Base-by-base conservation (phyloP, 2,113 vertebrate genomes). In the Pollimyrus isidori region DNA sequence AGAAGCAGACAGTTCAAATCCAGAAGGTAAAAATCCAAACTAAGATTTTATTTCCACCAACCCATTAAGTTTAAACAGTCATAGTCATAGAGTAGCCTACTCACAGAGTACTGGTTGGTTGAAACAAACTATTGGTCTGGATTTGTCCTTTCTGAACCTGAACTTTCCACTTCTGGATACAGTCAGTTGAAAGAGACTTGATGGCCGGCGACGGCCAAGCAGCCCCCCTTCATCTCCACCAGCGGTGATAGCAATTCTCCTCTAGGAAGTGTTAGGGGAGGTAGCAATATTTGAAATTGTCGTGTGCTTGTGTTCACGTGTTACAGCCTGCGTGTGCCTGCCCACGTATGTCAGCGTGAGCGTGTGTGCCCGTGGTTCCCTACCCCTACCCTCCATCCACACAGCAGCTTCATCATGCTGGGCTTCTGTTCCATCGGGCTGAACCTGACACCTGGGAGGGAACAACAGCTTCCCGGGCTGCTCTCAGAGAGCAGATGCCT, bases 301-400 rank as follows among this genome's bases (percentile, higher is more conserved):
- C n/a, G 23, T 26, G 39, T 85, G 42, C 39, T 50, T 86, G 11
- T 86, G 87, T 50, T 21, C 1, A 5, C 53, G 86, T 90, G 89
- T 87, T 85, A 62, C 10, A 35, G 76, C 89, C 87, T 89, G 58
- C 52, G 7, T 50, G 76, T 65, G 73, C 45, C 19, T 49, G 87
- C 30, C 35, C 19, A 80, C 88, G 56, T 69, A 89, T 87, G 87
- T 82, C 39, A 23, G 76, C 58, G 50, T 82, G 82, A 42, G 42
- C 80, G 85, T 86, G 53, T 87, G 48, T 73, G 56, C 58, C 21
- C 1, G 3, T 86, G n/a, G 13, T 50, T 86, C 23, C n/a, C 46
- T 15, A 13, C 52, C 52, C 52, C 52, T 17, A 19, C 52, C 52
- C 83, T 23, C 48, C 10, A 46, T 35, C 85, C 35, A 87, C 85